Evolutionary conservation across 2,113 vertebrate genomes (phyloP).

Genomic region (Onychorhynchus coronatus): DNA sequence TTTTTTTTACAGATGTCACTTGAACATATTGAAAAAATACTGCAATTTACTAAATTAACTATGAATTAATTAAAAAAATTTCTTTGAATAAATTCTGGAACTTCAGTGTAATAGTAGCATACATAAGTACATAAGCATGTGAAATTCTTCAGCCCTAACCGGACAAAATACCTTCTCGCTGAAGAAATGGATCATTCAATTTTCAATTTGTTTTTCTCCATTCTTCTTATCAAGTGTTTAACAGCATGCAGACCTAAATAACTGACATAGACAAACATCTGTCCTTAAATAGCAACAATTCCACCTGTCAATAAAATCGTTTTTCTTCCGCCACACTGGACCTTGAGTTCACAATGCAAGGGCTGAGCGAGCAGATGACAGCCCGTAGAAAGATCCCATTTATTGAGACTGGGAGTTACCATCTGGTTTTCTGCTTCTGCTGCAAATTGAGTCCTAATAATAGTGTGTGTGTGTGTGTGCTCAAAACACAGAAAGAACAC

Average conservation of each 20-base stretch:
- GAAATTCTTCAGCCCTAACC: not conserved
- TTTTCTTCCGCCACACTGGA: not conserved
- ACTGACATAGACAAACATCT: not conserved
- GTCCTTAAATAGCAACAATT: slow-evolving; percentile 1
- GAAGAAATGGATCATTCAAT: not conserved
- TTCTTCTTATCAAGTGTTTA: not conserved
- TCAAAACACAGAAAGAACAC: not conserved
- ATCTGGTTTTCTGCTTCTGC: not conserved
- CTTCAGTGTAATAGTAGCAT: not conserved
- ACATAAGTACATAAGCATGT: not conserved
- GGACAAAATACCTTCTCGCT: not conserved
- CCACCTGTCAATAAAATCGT: not conserved
- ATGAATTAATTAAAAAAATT: not conserved
- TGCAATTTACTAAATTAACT: not conserved
- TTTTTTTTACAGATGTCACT: not conserved
- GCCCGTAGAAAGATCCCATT: not conserved
- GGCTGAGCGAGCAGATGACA: not conserved
- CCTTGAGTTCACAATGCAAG: not conserved
- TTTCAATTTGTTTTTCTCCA: not conserved
- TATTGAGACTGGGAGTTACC: not conserved
- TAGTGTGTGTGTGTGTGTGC: not conserved
- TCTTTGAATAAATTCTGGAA: not conserved
- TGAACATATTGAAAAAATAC: not conserved
- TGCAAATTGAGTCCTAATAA: not conserved
- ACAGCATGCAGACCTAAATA: not conserved